phyloP scores from a whole-genome alignment of 2,797 vertebrate genomes.

The Liparis tanakae region DNA sequence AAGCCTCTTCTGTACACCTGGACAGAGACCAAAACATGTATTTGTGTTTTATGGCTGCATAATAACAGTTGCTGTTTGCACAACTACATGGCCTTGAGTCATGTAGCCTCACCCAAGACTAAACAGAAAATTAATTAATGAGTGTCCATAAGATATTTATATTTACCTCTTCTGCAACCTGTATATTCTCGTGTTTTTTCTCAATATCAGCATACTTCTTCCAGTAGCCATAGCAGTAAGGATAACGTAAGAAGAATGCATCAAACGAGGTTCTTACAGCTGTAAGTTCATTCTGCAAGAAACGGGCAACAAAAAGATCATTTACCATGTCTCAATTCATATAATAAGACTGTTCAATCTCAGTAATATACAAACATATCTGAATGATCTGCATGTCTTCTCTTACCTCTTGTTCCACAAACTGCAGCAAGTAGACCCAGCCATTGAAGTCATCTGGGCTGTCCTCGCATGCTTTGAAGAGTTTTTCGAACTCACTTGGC shows the following conservation, averaged over 20 bases:
- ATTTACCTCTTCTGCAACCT: constrained; percentile 95
- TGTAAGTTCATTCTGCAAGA: constrained; percentile 87
- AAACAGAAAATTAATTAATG: background rate
- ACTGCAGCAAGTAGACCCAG: constrained; percentile 97
- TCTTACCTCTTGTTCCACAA: constrained; percentile 96
- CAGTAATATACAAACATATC: background rate
- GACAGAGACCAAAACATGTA: constrained; percentile 8
- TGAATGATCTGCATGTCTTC: background rate
- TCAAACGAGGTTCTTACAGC: constrained; percentile 94
- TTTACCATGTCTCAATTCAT: background rate
- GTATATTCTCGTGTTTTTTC: constrained; percentile 90
- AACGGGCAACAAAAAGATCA: background rate
- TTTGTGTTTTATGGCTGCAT: background rate
- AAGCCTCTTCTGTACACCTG: constrained; percentile 97
- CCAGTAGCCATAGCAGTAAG: constrained; percentile 99
- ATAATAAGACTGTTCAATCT: background rate
- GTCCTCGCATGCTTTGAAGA: constrained; percentile 91
- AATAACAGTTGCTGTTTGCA: background rate
- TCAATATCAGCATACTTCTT: constrained; percentile 98
- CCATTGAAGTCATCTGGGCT: constrained; percentile 97
- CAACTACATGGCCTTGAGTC: background rate
- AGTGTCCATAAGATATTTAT: background rate
- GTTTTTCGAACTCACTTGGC: constrained; percentile 93
- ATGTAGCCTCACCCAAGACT: background rate
- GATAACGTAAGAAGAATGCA: constrained; percentile 93